Evolutionary conservation across 2,888 invertebrate species (phyloP).

Genomic region (Apotomis turbidana): DNA sequence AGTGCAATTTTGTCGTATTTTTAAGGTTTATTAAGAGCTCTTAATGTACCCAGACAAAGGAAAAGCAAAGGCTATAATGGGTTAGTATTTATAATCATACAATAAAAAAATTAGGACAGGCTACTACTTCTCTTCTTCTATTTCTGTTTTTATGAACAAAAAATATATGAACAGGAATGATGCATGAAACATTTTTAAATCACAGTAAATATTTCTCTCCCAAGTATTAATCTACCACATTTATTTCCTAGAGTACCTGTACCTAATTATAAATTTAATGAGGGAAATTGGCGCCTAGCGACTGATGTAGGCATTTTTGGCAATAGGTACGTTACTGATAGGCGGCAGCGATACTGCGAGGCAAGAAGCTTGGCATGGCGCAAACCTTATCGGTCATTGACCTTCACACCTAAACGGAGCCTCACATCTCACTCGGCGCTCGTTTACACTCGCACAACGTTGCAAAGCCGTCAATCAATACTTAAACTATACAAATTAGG

Average conservation of each 20-base stretch:
- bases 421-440: constrained; percentile 72
- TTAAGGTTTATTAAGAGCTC: not conserved
- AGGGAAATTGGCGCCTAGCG: constrained; percentile 29
- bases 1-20: too few species aligned
- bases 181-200: too few species aligned
- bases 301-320: constrained; percentile 38
- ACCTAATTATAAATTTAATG: constrained; percentile 12
- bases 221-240: not conserved
- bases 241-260: not conserved
- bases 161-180: too few species aligned
- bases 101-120: constrained; percentile 14
- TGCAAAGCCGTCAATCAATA: constrained; percentile 59
- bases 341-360: constrained; percentile 60
- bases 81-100: constrained; percentile 29
- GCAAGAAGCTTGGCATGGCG: constrained; percentile 69
- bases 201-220: not conserved
- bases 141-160: too few species aligned
- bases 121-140: not conserved
- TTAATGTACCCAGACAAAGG: constrained; percentile 1
- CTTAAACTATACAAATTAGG: constrained; percentile 8
- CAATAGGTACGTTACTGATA: constrained; percentile 54
- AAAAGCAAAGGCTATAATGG: constrained; percentile 21
- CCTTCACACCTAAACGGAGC: constrained; percentile 81
- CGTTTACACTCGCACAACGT: constrained; percentile 61
- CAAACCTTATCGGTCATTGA: constrained; percentile 81